phyloP scores from a whole-genome alignment of 2,113 vertebrate species.

The Chloropsis hardwickii region DNA sequence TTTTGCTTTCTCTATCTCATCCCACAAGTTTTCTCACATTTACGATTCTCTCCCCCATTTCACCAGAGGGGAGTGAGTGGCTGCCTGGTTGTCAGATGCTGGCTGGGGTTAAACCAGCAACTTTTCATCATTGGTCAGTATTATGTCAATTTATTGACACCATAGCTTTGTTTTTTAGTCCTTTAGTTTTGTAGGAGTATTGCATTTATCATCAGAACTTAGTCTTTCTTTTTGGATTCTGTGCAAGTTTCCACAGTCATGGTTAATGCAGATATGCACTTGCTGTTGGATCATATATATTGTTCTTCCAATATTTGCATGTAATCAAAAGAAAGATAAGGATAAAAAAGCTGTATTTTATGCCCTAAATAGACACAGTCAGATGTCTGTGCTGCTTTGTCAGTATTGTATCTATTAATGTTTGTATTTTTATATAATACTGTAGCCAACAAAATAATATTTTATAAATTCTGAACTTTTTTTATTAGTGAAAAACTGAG shows the following conservation, averaged over 20 bases:
- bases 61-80: background rate
- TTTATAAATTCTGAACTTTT: background rate
- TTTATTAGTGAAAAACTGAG: background rate
- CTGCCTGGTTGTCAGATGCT: background rate
- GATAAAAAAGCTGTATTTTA: background rate
- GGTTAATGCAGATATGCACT: background rate
- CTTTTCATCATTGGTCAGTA: background rate
- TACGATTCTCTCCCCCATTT: fast-evolving
- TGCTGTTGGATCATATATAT: background rate
- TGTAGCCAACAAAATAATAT: background rate
- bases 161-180: background rate
- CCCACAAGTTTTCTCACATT: background rate
- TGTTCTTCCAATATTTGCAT: background rate
- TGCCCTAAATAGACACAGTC: background rate
- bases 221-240: background rate
- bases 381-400: background rate
- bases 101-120: background rate
- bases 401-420: background rate
- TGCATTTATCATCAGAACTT: background rate
- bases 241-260: background rate
- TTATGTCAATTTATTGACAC: background rate
- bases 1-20: background rate
- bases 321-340: background rate
- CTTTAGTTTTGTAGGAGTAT: background rate
- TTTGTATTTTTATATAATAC: background rate